These are phyloP conservation scores for Rhopalosiphum nymphaeae DNA, from an alignment of 2,888 invertebrate species.

Conservation along the genomic window DNA sequence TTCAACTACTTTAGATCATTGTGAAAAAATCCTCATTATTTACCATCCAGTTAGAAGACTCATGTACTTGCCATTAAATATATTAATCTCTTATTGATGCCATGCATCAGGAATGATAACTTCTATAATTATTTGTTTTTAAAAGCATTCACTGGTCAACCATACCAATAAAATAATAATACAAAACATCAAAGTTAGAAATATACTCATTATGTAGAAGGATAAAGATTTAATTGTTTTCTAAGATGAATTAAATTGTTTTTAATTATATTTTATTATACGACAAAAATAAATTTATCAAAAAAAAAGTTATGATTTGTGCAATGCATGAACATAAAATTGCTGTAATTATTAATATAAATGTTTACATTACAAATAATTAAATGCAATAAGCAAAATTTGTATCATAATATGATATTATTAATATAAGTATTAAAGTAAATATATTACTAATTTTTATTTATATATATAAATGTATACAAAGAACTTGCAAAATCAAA, in stretches of 20 bases:
- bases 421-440: slow-evolving; percentile 1
- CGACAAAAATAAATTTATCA: not conserved
- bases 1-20: no score
- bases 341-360: not conserved
- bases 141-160: not conserved
- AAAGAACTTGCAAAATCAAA: slow-evolving; percentile 37
- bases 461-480: not conserved
- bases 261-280: not conserved
- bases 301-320: not conserved
- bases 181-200: not conserved
- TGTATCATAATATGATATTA: not conserved
- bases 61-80: not conserved
- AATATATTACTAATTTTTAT: slow-evolving; percentile 19
- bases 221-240: not conserved
- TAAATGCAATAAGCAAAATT: not conserved
- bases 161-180: not conserved
- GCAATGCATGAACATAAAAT: slow-evolving; percentile 27
- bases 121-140: not conserved
- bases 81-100: not conserved
- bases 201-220: not conserved
- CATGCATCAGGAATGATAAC: not conserved
- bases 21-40: no score
- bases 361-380: not conserved
- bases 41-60: no score
- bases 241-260: not conserved